Conservation (phyloP, 2,113 vertebrate genomes). For the Lampris incognitus region DNA sequence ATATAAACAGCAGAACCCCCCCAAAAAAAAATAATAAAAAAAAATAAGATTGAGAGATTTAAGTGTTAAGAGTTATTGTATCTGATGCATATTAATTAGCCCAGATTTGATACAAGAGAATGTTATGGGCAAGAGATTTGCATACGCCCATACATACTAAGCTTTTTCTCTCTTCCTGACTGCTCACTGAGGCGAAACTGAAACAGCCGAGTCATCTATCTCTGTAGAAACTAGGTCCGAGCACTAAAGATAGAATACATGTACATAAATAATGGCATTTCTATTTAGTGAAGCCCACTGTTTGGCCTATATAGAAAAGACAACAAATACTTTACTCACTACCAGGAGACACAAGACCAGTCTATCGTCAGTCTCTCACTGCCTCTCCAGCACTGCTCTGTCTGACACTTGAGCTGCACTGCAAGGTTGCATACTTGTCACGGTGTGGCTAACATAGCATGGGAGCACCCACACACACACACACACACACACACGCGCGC, state of each 20-base stretch:
- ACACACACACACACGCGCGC: constrained; percentile 3
- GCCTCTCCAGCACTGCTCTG: neutral
- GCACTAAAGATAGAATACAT: neutral
- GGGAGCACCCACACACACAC: neutral
- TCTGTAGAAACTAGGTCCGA: neutral
- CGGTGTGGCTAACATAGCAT: constrained; percentile 51
- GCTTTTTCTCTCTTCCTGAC: neutral
- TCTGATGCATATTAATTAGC: neutral
- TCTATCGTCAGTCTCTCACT: neutral
- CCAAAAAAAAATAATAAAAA: too few species aligned
- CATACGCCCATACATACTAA: neutral
- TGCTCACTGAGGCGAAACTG: neutral
- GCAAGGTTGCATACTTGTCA: constrained; percentile 16
- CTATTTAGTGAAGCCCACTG: neutral
- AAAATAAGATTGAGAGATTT: neutral
- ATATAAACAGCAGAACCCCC: neutral
- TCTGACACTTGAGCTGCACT: constrained; percentile 45
- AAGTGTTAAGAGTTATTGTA: neutral
- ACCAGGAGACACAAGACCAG: constrained; percentile 13
- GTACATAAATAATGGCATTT: neutral
- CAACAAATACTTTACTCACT: constrained; percentile 53
- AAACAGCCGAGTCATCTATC: constrained; percentile 60
- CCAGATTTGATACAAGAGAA: neutral
- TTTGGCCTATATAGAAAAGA: neutral
- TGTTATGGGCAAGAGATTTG: neutral